A percentile compares a stretch with the other conserved stretches of the same genome.
These are phyloP conservation scores for Rallus crepitans DNA, from an alignment of 2,797 vertebrate genomes.

Conservation along the genomic window DNA sequence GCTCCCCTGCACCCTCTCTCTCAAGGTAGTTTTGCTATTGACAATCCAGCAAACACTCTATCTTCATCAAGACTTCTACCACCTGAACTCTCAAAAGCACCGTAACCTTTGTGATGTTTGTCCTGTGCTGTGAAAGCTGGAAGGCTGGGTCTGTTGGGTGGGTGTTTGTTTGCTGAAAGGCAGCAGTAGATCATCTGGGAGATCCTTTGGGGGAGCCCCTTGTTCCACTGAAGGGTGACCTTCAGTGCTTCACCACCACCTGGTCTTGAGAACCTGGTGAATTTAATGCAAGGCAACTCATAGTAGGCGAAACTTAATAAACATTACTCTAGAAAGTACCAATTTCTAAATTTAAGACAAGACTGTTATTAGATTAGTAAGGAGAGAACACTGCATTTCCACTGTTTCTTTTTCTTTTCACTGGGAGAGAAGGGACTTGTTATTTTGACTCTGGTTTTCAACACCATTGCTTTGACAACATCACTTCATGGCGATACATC, in stretches of 20 bases:
- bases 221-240: background rate
- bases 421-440: background rate
- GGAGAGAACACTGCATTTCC: background rate
- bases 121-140: background rate
- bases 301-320: background rate
- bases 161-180: background rate
- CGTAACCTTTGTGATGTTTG: rapidly evolving
- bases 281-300: background rate
- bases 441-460: background rate
- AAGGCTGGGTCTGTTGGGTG: background rate
- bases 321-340: background rate
- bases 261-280: background rate
- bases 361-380: background rate
- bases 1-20: background rate
- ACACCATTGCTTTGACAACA: background rate
- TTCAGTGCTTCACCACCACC: background rate
- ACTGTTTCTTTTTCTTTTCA: background rate
- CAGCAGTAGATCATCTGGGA: rapidly evolving
- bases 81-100: background rate
- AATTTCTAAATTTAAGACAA: background rate
- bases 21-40: background rate
- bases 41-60: background rate
- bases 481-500: background rate
- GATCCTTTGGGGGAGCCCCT: rapidly evolving
- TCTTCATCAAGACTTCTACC: background rate